A percentile compares a stretch with the other conserved stretches of the same genome.
These are phyloP conservation scores for Drosophila fungiperda DNA, from an alignment of 2,888 invertebrate genomes.

Conservation along the genomic window DNA sequence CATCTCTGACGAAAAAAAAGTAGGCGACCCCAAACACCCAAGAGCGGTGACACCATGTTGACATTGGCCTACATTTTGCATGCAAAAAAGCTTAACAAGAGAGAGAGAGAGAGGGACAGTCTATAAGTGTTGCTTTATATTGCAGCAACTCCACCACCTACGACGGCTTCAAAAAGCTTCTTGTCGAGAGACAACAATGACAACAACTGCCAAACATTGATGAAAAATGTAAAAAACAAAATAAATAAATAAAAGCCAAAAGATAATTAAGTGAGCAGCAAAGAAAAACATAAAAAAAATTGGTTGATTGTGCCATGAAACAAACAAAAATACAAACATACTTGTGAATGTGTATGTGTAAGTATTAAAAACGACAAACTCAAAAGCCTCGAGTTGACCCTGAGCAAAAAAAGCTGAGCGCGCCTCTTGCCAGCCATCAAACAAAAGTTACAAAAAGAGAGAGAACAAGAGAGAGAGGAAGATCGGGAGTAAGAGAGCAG, in stretches of 20 bases:
- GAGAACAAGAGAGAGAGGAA: conserved; percentile 19
- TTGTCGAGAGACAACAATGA: conserved; percentile 45
- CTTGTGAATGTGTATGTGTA: conserved; percentile 5
- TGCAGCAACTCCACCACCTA: conserved; percentile 62
- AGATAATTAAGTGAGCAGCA: conserved; percentile 62
- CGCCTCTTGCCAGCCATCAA: conserved; percentile 48
- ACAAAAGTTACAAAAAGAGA: conserved; percentile 58
- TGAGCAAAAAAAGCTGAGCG: conserved; percentile 76
- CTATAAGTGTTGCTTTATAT: conserved; percentile 33
- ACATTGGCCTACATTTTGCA: conserved; percentile 82
- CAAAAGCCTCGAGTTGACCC: conserved; percentile 85
- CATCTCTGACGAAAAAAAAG: conserved; percentile 56
- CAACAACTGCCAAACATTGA: conserved; percentile 50
- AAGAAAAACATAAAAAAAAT: conserved; percentile 46
- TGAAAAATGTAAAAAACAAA: conserved; percentile 11
- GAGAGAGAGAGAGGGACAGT: conserved; percentile 22
- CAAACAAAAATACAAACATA: conserved; percentile 55
- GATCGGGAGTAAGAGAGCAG: conserved; percentile 29
- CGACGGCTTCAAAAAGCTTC: conserved; percentile 60
- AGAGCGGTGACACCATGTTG: conserved; percentile 72
- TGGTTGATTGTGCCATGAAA: conserved; percentile 59
- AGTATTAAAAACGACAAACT: conserved; percentile 42
- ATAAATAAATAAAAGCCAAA: conserved; percentile 34
- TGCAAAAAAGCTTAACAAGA: conserved; percentile 57
- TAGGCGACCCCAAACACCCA: conserved; percentile 77